Base-by-base conservation (phyloP, 2,797 vertebrate species). In the Pangasius larnaudii region DNA sequence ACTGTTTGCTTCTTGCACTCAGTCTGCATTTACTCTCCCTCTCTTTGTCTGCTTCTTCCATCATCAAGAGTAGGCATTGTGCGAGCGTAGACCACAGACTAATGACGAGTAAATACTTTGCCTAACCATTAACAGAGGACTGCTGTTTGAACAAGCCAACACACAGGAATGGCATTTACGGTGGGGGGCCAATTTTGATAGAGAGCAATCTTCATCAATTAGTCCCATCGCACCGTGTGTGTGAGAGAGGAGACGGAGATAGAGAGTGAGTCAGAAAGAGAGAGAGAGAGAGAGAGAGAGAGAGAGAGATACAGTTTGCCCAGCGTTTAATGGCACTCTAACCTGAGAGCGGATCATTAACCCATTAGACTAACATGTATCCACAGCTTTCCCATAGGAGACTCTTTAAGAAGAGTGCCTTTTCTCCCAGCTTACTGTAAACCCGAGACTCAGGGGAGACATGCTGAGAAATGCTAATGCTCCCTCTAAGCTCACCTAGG, bases 61-160 rank as follows among this genome's bases (percentile, higher is more conserved):
- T 95, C 94, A 93, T 95, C 94, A 93, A 94, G 94, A 92, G 92
- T 94, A 93, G 90, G 93, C 94, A 95, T 94, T 95, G 95, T 96
- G 93, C 93, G 91, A 88, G 92, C 90, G 92, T 85, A 67, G 94
- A 95, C 95, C 93, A 89, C 91, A 94, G 95, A 95, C 95, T 97
- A 97, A 96, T 96, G 96, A 94, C 95, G 94, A 94, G 96, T 95
- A 98, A 98, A 98, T 96, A 98, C 93, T 92, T 94, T 94, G 95
- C 93, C 81, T 98, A 98, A 98, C 96, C 96, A 98, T 98, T 99
- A 98, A 98, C 98, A 95, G 92, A 91, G 92, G 91, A 93, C 93
- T 92, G 77, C 93, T 95, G 95, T 96, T 95, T 96, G 95, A 96
- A 94, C 93, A 92, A 91, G 90, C 89, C 91, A 91, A 95, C 95